phyloP scores from a whole-genome alignment of 1,140 invertebrate species.

The Bombus pyrosoma region DNA sequence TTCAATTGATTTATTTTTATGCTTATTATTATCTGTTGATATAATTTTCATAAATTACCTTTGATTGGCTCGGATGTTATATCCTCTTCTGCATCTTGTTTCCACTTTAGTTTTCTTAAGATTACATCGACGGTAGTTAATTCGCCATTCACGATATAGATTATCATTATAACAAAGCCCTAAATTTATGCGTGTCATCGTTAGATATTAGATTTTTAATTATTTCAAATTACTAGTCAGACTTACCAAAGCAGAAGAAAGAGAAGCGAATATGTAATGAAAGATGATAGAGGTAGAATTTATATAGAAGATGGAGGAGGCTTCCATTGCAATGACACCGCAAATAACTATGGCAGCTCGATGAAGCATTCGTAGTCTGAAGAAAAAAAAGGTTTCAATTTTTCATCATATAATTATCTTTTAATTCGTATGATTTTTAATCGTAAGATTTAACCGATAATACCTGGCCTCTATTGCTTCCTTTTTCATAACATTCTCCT shows the following conservation, averaged over 20 bases:
- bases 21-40: neutral
- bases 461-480: slow-evolving; percentile 79
- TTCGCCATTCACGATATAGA: slow-evolving; percentile 76
- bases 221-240: neutral
- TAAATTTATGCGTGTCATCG: slow-evolving; percentile 29
- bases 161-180: slow-evolving; percentile 77
- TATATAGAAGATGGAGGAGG: slow-evolving; percentile 85
- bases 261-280: slow-evolving; percentile 84
- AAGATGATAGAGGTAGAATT: slow-evolving; percentile 84
- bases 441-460: neutral
- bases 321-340: slow-evolving; percentile 83
- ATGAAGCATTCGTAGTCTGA: slow-evolving; percentile 84
- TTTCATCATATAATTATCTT: neutral
- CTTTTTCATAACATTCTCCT: slow-evolving; percentile 78
- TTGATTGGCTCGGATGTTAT: slow-evolving; percentile 76
- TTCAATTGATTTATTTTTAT: neutral
- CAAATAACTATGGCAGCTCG: slow-evolving; percentile 84
- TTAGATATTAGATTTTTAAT: neutral
- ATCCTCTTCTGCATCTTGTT: slow-evolving; percentile 69
- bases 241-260: slow-evolving; percentile 84
- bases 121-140: slow-evolving; percentile 69
- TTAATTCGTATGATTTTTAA: too few species aligned
- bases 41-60: slow-evolving; percentile 62
- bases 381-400: slow-evolving; percentile 51
- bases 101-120: slow-evolving; percentile 75